These are phyloP conservation scores for Noturus placidus DNA, from an alignment of 2,113 vertebrate genomes.

Conservation along the genomic window DNA sequence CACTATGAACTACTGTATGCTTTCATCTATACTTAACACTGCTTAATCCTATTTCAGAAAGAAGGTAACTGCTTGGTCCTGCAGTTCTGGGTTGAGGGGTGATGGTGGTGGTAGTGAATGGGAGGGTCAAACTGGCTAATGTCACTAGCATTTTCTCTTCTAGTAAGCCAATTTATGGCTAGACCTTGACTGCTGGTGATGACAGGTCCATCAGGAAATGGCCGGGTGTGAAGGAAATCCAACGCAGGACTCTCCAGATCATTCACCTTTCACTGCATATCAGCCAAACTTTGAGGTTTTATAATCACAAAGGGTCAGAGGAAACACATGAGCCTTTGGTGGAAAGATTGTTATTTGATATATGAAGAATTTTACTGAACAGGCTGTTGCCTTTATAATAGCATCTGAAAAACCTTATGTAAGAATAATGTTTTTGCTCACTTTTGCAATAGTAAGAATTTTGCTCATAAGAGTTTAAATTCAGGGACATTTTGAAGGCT, in stretches of 20 bases:
- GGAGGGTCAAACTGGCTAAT: constrained; percentile 70
- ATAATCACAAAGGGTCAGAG: background rate
- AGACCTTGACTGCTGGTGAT: background rate
- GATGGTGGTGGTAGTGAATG: constrained; percentile 53
- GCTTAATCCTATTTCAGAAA: constrained; percentile 61
- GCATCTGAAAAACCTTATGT: background rate
- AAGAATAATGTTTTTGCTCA: background rate
- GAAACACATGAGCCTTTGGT: background rate
- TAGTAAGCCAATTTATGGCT: constrained; percentile 44
- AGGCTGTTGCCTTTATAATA: background rate
- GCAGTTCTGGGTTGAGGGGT: background rate
- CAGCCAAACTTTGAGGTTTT: background rate
- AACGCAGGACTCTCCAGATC: background rate
- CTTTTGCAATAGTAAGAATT: background rate
- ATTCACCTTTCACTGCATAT: background rate
- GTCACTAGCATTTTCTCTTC: constrained; percentile 67
- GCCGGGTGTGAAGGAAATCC: background rate
- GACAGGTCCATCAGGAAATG: constrained; percentile 4
- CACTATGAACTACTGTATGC: constrained; percentile 58
- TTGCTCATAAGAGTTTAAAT: background rate
- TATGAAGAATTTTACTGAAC: background rate
- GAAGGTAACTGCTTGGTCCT: constrained; percentile 39
- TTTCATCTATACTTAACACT: constrained; percentile 59
- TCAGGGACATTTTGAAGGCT: background rate
- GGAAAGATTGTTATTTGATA: background rate